phyloP scores from a whole-genome alignment of 2,113 vertebrate genomes.

The Pao palembangensis region DNA sequence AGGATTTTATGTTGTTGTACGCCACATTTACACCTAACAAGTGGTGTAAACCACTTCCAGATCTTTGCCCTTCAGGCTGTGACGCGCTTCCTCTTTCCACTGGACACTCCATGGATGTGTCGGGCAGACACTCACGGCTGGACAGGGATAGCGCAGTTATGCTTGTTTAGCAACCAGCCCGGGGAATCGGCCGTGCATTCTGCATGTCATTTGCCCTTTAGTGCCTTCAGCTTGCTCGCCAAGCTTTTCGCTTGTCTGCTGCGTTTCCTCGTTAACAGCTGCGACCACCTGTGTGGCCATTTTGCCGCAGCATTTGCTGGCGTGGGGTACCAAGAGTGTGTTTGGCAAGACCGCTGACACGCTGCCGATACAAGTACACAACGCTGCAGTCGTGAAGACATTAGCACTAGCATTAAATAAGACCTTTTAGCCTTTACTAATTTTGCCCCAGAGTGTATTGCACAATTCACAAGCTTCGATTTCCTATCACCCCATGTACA shows the following conservation, averaged over 20 bases:
- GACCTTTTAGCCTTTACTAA: slow-evolving; percentile 28
- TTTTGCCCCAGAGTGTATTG: neutral
- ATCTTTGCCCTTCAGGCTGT: slow-evolving; percentile 43
- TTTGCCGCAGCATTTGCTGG: slow-evolving; percentile 52
- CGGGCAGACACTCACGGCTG: slow-evolving; percentile 35
- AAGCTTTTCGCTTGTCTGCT: slow-evolving; percentile 44
- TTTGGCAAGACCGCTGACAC: slow-evolving; percentile 2
- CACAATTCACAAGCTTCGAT: neutral
- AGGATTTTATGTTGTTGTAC: neutral
- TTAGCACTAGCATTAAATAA: slow-evolving; percentile 30
- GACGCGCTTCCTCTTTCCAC: slow-evolving; percentile 15
- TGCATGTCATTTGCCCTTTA: slow-evolving; percentile 48
- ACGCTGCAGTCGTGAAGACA: slow-evolving; percentile 26
- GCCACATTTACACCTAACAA: neutral
- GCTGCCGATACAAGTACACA: slow-evolving; percentile 14
- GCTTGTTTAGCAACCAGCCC: slow-evolving; percentile 50
- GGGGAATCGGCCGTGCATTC: slow-evolving; percentile 46
- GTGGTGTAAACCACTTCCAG: slow-evolving; percentile 3
- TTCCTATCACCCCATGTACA: neutral
- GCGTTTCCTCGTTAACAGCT: slow-evolving; percentile 49
- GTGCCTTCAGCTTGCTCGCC: slow-evolving; percentile 33
- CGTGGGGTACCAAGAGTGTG: slow-evolving; percentile 3
- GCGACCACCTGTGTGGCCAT: slow-evolving; percentile 61
- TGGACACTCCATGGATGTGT: slow-evolving; percentile 17
- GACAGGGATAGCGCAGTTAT: slow-evolving; percentile 46